Conservation (phyloP, 2,888 invertebrate genomes). For the Scaptomyza tumidula region DNA sequence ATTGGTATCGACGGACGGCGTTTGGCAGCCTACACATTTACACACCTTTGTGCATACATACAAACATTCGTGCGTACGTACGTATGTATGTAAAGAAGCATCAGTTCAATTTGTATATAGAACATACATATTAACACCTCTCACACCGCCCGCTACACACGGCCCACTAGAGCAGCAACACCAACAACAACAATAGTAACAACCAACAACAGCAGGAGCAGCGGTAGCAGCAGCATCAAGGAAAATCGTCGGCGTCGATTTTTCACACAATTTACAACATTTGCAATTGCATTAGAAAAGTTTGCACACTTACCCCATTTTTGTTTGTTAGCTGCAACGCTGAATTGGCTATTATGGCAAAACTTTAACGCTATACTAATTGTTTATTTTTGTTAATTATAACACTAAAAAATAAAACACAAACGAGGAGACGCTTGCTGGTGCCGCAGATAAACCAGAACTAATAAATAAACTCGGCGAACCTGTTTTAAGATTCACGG, state of each 20-base stretch:
- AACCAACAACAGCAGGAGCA: conserved; percentile 10
- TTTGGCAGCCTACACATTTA: conserved; percentile 31
- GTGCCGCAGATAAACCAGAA: conserved; percentile 11
- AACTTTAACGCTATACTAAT: conserved; percentile 53
- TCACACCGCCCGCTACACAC: conserved; percentile 58
- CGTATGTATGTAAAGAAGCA: conserved; percentile 15
- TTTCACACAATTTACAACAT: conserved; percentile 63
- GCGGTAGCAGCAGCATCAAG: conserved; percentile 24
- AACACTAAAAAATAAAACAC: conserved; percentile 67
- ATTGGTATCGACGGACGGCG: conserved; percentile 42
- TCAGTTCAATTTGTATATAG: conserved; percentile 56
- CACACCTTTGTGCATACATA: conserved; percentile 27
- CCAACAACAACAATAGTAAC: conserved; percentile 27
- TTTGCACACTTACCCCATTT: conserved; percentile 65
- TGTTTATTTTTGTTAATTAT: conserved; percentile 61
- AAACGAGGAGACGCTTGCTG: conserved; percentile 50
- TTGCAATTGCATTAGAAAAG: conserved; percentile 22
- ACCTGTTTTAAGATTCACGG: neutral
- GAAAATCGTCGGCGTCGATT: conserved; percentile 70
- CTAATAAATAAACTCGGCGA: conserved; percentile 2
- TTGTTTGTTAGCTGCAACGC: conserved; percentile 49
- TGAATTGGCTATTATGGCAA: conserved; percentile 47
- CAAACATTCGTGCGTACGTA: conserved; percentile 9
- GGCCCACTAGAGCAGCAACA: conserved; percentile 35
- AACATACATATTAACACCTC: conserved; percentile 55